Evolutionary conservation across 2,113 vertebrate species (phyloP), one percentile per base, ranked within the genome.

Genomic region (Podilymbus podiceps): DNA sequence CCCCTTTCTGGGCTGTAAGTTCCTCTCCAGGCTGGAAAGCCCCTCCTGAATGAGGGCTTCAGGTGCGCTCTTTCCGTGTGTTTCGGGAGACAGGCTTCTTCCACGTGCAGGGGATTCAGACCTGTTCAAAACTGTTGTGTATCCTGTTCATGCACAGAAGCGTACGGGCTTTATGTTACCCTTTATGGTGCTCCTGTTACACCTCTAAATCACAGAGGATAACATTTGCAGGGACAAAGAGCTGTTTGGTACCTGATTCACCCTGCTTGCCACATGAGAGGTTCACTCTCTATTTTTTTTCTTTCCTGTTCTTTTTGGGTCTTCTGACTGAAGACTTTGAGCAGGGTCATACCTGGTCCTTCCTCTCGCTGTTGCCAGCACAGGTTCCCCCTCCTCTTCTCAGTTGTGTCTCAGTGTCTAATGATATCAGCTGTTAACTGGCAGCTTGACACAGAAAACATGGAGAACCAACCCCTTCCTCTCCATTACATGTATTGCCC

Each of bases 401-500:
- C 44, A 20, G 58, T 12, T 6, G 8, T 27, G 44, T 49, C 67
- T 62, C 9, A 11, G 12, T 18, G 40, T 40, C 52, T n/a, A 40
- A 22, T 31, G 46, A 9, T 13, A 27, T 3, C 42, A 47, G 46
- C n/a, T 17, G 21, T 44, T 30, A 49, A 55, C 4, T 25, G 67
- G 30, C 31, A 66, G 27, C 23, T 55, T 3, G 0, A 30, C 21
- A 8, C 56, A 44, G 58, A 64, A 72, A 72, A 47, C 6, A 6
- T 0, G 3, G 44, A 68, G 78, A 85, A 68, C 21, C 14, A 31
- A 13, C 8, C 14, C 28, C 20, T 33, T 46, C 17, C 22, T 38
- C 23, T 28, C 30, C 2, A 0, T 56, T n/a, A 33, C 22, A 2
- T 0, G 12, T 50, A 24, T 21, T 53, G 35, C 62, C 53, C 9